These are phyloP conservation scores for Aegypius monachus DNA, from an alignment of 2,113 vertebrate genomes.

Conservation along the genomic window DNA sequence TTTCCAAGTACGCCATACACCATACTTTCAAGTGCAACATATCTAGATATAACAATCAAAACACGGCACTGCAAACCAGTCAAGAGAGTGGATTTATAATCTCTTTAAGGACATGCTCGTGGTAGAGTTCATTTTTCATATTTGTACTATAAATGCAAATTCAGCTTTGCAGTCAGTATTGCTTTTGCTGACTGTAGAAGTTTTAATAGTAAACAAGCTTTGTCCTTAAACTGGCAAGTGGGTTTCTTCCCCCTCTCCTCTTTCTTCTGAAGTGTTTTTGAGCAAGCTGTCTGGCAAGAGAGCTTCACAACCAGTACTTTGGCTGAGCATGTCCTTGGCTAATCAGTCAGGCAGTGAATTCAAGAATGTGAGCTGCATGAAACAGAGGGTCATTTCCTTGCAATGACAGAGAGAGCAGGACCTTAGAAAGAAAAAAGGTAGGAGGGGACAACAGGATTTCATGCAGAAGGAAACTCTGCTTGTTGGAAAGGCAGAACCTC, in stretches of 20 bases:
- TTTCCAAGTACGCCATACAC: background rate
- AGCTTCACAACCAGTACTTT: background rate
- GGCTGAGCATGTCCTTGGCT: constrained; percentile 2
- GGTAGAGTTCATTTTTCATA: constrained; percentile 73
- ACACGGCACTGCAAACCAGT: constrained; percentile 27
- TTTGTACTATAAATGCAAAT: constrained; percentile 80
- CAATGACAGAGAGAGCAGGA: background rate
- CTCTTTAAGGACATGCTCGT: constrained; percentile 62
- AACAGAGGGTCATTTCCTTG: background rate
- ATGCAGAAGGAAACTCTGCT: background rate
- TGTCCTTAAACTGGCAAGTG: constrained; percentile 63
- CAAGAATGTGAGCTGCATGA: constrained; percentile 31
- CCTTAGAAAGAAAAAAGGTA: background rate
- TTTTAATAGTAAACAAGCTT: constrained; percentile 71
- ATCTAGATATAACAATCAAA: constrained; percentile 54
- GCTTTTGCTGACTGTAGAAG: constrained; percentile 70
- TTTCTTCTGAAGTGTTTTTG: constrained; percentile 19
- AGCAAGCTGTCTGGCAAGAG: constrained; percentile 31
- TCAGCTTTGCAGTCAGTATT: constrained; percentile 46
- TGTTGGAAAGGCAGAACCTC: background rate
- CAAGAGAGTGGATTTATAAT: constrained; percentile 70
- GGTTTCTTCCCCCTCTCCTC: constrained; percentile 14
- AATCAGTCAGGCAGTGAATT: constrained; percentile 22
- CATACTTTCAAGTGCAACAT: constrained; percentile 30
- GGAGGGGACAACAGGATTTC: background rate